phyloP scores from a whole-genome alignment of 2,888 invertebrate species.

The Ormyrus rosae region DNA sequence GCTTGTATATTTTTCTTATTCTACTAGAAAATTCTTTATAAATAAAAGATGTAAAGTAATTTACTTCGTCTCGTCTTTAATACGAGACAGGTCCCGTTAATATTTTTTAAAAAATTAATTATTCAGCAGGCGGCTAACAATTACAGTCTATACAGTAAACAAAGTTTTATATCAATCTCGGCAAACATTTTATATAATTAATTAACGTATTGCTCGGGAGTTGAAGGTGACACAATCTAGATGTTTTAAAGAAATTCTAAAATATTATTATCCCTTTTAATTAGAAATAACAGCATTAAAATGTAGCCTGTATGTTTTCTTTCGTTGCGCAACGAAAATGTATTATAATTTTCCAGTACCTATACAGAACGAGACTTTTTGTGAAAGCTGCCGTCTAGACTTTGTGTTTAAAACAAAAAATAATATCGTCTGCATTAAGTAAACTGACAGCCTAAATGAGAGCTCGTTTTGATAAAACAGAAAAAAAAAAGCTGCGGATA shows the following conservation, averaged over 20 bases:
- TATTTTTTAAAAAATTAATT: no score
- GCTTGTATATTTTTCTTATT: no score
- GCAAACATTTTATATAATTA: neutral
- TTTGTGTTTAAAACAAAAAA: no score
- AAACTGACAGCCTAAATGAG: neutral
- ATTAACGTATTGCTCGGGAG: neutral
- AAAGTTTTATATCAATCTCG: no score
- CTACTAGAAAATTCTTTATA: no score
- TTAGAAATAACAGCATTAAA: slow-evolving; percentile 28
- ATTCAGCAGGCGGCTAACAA: no score
- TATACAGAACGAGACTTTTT: neutral
- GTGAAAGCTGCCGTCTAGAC: no score
- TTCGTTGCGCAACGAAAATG: slow-evolving; percentile 17
- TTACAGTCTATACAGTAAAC: no score
- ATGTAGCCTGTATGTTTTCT: slow-evolving; percentile 7
- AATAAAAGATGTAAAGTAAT: no score
- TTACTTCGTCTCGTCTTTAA: no score
- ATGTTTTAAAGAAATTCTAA: neutral
- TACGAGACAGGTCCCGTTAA: no score
- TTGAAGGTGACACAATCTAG: slow-evolving; percentile 14
- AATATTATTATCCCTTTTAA: slow-evolving; percentile 30
- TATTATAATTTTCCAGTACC: neutral
- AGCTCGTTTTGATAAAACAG: neutral
- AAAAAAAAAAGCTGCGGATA: neutral
- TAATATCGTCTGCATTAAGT: neutral